Base-by-base conservation (phyloP, 2,113 vertebrate genomes). In the Crypturellus undulatus region DNA sequence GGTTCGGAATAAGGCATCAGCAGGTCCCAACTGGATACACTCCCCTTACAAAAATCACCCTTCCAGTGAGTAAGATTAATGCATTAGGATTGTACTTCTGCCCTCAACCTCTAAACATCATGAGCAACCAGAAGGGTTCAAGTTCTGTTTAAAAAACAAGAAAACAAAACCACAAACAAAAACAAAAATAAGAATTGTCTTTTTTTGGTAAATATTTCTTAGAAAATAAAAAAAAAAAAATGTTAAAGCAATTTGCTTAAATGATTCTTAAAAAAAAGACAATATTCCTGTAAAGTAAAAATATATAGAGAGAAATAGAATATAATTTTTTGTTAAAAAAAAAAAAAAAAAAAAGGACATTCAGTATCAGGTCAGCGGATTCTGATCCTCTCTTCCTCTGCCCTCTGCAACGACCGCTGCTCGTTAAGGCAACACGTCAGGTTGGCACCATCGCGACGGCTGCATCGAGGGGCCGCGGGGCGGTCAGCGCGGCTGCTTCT, bases 131-230 rank as follows among this genome's bases (percentile, higher is more conserved):
- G 95, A 93, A 80, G 94, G 79, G 38, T 96, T 97, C 94, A 94
- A 97, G 95, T 96, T 88, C 92, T 91, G 69, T 91, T 92, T 0
- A 2, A 77, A 68, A 38, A 28, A 28, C 16, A 28, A 7, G 43
- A 43, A n/a, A 32, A 15, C 5, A 16, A 30, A 38, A 5, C 40
- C 40, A 42, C 40, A 32, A 8, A 59, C 56, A 13, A 14, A 10
- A 40, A 56, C 62, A 77, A 88, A 92, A 79, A 6, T 79, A 87
- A 89, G 88, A 90, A 91, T 12, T 70, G 89, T 79, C 59, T 34
- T 80, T 98, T 98, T 98, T 98, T 97, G 94, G 95, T 98, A 98
- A 94, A 93, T 94, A 76, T 94, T 95, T 96, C 92, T 96, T 97
- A 97, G 90, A 97, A 98, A 98, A 97, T 40, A 96, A 97, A 96